A percentile compares a stretch with the other conserved stretches of the same genome.
These are phyloP conservation scores for Macaca nemestrina DNA, from an alignment of 2,113 vertebrate genomes.

Conservation along the genomic window DNA sequence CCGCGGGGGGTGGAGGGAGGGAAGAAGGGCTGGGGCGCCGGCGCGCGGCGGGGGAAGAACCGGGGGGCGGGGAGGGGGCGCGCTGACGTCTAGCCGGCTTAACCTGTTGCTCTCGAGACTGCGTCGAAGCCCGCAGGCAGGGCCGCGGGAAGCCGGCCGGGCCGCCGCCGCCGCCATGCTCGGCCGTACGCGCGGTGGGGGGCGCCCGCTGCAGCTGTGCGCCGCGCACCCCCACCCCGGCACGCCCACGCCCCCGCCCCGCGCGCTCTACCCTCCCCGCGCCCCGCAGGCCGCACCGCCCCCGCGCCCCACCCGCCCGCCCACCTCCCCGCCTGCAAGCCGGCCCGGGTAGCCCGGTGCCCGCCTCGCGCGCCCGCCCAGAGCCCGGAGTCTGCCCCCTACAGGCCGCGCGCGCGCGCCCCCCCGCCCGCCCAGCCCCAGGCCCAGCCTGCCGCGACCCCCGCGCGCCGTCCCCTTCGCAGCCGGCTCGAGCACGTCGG, in stretches of 20 bases:
- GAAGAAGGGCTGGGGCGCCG: background rate
- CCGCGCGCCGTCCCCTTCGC: background rate
- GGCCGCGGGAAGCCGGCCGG: background rate
- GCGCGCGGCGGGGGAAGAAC: constrained; percentile 36
- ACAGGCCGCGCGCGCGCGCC: constrained; percentile 35
- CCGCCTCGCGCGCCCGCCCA: background rate
- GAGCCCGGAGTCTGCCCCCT: constrained; percentile 56
- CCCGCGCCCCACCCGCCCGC: constrained; percentile 21
- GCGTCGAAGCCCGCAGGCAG: background rate
- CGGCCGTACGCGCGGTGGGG: background rate
- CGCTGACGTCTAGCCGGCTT: constrained; percentile 65
- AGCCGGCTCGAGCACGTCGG: background rate
- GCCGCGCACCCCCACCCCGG: background rate
- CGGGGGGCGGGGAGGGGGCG: constrained; percentile 42
- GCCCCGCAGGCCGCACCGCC: background rate
- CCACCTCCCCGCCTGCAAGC: background rate
- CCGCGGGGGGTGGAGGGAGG: background rate
- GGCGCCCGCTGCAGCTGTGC: constrained; percentile 18
- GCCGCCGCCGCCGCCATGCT: constrained; percentile 24
- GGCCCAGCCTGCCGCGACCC: constrained; percentile 17
- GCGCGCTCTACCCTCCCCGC: background rate
- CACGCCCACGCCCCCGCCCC: background rate
- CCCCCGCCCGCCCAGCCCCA: background rate
- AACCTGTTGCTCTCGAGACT: constrained; percentile 74
- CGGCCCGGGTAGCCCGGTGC: background rate